These are phyloP conservation scores for Sarcophaga caerulescens DNA, from an alignment of 2,888 invertebrate genomes.

Conservation along the genomic window DNA sequence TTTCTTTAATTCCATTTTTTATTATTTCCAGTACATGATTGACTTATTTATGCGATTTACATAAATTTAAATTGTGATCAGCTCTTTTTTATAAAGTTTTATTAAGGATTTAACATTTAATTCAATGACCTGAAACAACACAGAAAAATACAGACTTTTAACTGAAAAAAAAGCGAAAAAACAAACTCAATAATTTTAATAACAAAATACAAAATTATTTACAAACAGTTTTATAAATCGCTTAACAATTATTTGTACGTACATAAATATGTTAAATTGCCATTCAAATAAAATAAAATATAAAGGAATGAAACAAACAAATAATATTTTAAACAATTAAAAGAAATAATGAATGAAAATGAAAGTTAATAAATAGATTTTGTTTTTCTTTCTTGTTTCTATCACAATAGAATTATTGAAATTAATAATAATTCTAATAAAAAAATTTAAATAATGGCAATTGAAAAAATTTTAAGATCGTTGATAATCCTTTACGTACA, in stretches of 20 bases:
- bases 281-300: not conserved
- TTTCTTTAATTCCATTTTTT: not conserved
- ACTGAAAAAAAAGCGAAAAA: not conserved
- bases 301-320: constrained; percentile 1
- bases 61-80: constrained; percentile 25
- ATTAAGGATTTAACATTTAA: constrained; percentile 27
- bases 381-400: too few relatives aligned
- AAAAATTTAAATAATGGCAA: constrained; percentile 9
- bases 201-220: constrained; percentile 16
- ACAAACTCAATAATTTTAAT: not conserved
- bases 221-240: constrained; percentile 35
- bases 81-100: constrained; percentile 2
- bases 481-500: not conserved
- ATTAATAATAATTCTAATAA: not conserved
- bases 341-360: not conserved
- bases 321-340: not conserved
- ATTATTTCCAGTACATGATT: not conserved
- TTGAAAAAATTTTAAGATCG: constrained; percentile 5
- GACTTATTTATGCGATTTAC: constrained; percentile 42
- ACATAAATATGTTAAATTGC: not conserved
- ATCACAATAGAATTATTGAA: too few relatives aligned
- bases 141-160: not conserved
- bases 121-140: constrained; percentile 12
- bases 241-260: constrained; percentile 17
- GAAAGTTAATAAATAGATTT: not conserved